Base-by-base conservation (phyloP, 2,888 invertebrate genomes). In the Melinaea marsaeus region DNA sequence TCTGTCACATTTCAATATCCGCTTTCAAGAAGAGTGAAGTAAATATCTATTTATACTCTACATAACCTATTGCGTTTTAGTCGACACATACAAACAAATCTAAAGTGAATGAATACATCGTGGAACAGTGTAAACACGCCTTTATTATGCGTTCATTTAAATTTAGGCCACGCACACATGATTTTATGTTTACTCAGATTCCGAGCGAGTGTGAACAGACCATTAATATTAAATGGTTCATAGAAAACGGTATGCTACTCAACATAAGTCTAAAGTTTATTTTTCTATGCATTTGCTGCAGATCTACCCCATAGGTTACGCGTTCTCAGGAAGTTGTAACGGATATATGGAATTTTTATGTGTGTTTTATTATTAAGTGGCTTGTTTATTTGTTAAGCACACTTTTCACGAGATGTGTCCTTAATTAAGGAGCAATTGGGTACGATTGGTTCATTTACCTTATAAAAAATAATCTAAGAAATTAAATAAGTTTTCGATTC, bases 311-410 rank as follows among this genome's bases (percentile, higher is more conserved):
- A 73, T 72, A 67, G 68, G 72, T 72, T 76, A 73, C 42, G 42
- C 74, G 78, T 70, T 76, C 66, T 73, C 82, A 83, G 88, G 88
- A 88, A 86, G 83, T 81, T 79, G 79, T 79, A 79, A 80, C 80
- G 82, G 74, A 76, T 77, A 79, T 78, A 80, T 79, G 79, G 80
- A 79, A 79, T 85, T 87, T 87, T 87, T 87, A 87, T 86, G 82
- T 78, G 77, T 75, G 78, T 84, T 81, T 80, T 83, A 82, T 85
- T 85, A 85, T 83, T 82, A 72, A 71, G 67, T 72, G 71, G 75
- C 77, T 77, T 81, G 81, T 83, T 85, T 86, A 83, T 86, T 84
- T 85, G 77, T 78, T n/a, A 55, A 57, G 65, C 61, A 13, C 34
- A 46, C 33, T 46, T 13, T 48, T 58, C 46, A 45, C 13, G 9